A percentile compares a stretch with the other conserved stretches of the same genome.
Conservation (phyloP, 1,140 invertebrate genomes). For the Drepana arcuata region DNA sequence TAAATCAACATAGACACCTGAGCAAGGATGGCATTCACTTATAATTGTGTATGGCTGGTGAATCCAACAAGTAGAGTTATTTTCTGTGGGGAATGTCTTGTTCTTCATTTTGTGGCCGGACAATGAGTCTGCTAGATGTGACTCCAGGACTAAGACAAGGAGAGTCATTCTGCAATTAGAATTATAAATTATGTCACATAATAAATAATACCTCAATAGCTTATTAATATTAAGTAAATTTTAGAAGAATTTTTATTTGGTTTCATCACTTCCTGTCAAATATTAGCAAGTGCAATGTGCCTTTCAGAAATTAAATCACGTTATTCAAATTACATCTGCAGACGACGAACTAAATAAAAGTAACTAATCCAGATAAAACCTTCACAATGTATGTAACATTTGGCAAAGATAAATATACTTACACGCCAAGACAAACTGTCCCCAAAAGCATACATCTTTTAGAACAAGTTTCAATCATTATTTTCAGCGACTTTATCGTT, state of each 20-base stretch:
- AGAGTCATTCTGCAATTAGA: constrained; percentile 79
- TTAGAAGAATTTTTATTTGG: neutral
- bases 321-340: neutral
- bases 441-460: constrained; percentile 59
- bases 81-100: constrained; percentile 78
- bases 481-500: no score
- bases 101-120: constrained; percentile 65
- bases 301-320: no score
- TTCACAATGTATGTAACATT: no score
- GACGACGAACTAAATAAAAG: constrained; percentile 1
- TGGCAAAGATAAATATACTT: no score
- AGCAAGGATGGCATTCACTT: constrained; percentile 85
- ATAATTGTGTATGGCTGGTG: constrained; percentile 79
- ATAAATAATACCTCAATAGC: neutral
- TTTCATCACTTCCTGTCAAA: no score
- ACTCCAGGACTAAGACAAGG: constrained; percentile 84
- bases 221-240: neutral
- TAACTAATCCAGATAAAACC: neutral
- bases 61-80: constrained; percentile 82
- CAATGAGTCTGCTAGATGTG: constrained; percentile 76
- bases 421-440: constrained; percentile 51
- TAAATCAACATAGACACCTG: constrained; percentile 74
- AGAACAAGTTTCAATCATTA: constrained; percentile 61
- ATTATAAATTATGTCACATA: constrained; percentile 2
- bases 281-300: no score